These are phyloP conservation scores for Lutjanus campechanus DNA, from an alignment of 2,797 vertebrate genomes.

Conservation along the genomic window DNA sequence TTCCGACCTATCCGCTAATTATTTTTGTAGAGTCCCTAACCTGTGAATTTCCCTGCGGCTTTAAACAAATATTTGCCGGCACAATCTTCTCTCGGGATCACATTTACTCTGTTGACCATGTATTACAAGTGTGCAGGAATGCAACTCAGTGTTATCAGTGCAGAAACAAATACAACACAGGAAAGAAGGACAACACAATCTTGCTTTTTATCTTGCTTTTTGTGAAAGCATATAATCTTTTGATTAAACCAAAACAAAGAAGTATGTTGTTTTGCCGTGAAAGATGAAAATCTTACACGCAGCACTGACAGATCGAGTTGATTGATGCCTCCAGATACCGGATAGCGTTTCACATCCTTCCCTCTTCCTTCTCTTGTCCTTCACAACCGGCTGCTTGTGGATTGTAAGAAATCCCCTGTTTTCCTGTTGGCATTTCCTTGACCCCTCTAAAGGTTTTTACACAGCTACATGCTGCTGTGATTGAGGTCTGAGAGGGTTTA, in stretches of 20 bases:
- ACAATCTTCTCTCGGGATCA: neutral
- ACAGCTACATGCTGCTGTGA: constrained; percentile 25
- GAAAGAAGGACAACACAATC: neutral
- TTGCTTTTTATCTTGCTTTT: neutral
- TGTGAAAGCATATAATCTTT: neutral
- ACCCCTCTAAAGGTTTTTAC: constrained; percentile 46
- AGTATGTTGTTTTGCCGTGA: neutral
- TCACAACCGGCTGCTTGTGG: constrained; percentile 12
- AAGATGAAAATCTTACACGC: neutral
- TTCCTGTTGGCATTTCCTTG: constrained; percentile 30
- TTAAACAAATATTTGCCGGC: neutral
- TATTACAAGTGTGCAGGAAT: neutral
- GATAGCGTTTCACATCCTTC: neutral
- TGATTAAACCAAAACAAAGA: neutral
- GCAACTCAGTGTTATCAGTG: neutral
- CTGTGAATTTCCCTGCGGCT: neutral
- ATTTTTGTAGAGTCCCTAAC: neutral
- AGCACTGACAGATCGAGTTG: neutral
- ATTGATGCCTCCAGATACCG: neutral
- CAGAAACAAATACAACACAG: neutral
- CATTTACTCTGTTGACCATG: neutral
- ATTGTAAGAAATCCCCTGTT: constrained; percentile 14
- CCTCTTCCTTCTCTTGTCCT: neutral
- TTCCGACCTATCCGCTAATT: neutral
- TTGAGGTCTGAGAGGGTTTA: constrained; percentile 50